phyloP scores from a whole-genome alignment of 2,888 invertebrate genomes.

The Philereme vetulata region DNA sequence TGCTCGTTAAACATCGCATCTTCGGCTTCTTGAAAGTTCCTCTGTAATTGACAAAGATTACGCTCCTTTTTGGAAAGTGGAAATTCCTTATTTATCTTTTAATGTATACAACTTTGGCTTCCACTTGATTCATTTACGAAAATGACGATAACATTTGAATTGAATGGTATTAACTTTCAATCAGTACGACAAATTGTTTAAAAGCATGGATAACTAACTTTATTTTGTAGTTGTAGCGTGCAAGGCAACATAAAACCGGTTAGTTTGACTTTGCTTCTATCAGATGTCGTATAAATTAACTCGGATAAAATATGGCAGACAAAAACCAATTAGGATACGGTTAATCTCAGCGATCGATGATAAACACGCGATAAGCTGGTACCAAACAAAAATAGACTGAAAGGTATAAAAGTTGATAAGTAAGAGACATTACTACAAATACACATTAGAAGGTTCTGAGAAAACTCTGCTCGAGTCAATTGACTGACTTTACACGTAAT shows the following conservation, averaged over 20 bases:
- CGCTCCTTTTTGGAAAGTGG: constrained; percentile 8
- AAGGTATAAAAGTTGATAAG: constrained; percentile 1
- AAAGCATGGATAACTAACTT: constrained; percentile 43
- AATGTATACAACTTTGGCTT: constrained; percentile 1
- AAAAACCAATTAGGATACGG: constrained; percentile 37
- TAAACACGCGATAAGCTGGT: constrained; percentile 21
- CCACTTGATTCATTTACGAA: constrained; percentile 12
- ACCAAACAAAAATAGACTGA: constrained; percentile 7
- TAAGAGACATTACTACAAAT: constrained; percentile 3
- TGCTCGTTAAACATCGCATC: constrained; percentile 32
- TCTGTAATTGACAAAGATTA: constrained; percentile 27
- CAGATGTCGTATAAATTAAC: constrained; percentile 37
- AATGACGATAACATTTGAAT: constrained; percentile 27
- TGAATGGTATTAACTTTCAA: neutral
- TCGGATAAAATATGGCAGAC: constrained; percentile 30
- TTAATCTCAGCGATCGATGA: constrained; percentile 25
- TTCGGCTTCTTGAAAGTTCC: constrained; percentile 29
- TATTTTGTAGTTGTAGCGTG: constrained; percentile 19
- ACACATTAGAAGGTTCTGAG: constrained; percentile 1
- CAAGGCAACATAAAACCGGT: constrained; percentile 30
- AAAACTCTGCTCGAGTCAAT: constrained; percentile 6
- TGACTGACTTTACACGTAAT: neutral
- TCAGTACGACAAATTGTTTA: constrained; percentile 46
- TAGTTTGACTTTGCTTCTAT: constrained; percentile 28
- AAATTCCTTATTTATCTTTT: constrained; percentile 18